Percentiles rank a stretch among this genome's conserved stretches.
phyloP scores from a whole-genome alignment of 2,888 invertebrate species.

The Globia sparganii region DNA sequence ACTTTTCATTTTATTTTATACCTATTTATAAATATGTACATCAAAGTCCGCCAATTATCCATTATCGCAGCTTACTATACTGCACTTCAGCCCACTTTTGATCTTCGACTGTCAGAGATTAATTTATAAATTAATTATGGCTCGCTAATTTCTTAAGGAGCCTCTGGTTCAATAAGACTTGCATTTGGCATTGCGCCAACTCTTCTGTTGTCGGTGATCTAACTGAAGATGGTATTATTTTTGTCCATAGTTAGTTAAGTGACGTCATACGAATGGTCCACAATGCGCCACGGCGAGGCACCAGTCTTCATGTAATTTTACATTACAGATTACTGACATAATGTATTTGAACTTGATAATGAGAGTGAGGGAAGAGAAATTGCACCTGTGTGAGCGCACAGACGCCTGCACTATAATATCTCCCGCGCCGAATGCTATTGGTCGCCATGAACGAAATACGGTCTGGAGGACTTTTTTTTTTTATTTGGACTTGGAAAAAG shows the following conservation, averaged over 20 bases:
- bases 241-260: slow-evolving; percentile 19
- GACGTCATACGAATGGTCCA: slow-evolving; percentile 18
- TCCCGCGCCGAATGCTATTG: background rate
- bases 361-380: background rate
- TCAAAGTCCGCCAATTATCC: background rate
- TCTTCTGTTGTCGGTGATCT: slow-evolving; percentile 56
- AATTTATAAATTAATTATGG: slow-evolving; percentile 48
- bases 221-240: slow-evolving; percentile 42
- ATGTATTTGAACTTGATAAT: background rate
- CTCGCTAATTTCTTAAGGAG: slow-evolving; percentile 50
- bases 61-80: background rate
- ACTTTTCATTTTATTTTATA: background rate
- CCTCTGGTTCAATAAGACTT: slow-evolving; percentile 39
- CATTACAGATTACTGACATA: background rate
- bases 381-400: too few species aligned
- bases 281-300: background rate
- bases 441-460: background rate
- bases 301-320: background rate
- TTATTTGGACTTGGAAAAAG: background rate
- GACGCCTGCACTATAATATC: background rate
- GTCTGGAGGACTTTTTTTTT: too few species aligned
- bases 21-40: background rate
- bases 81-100: slow-evolving; percentile 48
- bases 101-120: slow-evolving; percentile 47
- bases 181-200: slow-evolving; percentile 53